Evolutionary conservation across 2,888 invertebrate genomes (phyloP).

Genomic region (Liodrosophila aerea): DNA sequence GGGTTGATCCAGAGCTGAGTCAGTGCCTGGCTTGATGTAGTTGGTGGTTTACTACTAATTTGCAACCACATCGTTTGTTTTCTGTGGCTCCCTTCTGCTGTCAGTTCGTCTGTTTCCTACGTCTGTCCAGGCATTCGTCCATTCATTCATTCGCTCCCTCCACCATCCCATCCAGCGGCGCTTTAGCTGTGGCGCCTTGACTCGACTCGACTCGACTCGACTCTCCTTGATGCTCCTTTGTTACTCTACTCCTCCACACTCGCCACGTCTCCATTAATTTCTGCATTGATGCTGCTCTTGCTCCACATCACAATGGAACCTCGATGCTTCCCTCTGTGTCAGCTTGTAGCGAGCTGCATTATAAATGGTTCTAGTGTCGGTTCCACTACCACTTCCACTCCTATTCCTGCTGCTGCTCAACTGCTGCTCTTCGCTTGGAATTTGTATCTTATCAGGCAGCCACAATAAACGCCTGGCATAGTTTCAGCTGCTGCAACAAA

Average conservation of each 20-base stretch:
- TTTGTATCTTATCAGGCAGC: constrained; percentile 54
- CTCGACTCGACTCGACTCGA: constrained; percentile 1
- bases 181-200: constrained; percentile 40
- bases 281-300: constrained; percentile 43
- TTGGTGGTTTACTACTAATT: constrained; percentile 77
- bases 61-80: constrained; percentile 77
- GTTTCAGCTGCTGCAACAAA: constrained; percentile 33
- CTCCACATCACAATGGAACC: constrained; percentile 36
- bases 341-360: constrained; percentile 50
- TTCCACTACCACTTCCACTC: constrained; percentile 19
- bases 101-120: constrained; percentile 1
- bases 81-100: constrained; percentile 44
- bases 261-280: constrained; percentile 67
- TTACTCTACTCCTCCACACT: constrained; percentile 9
- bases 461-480: constrained; percentile 49
- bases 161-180: no score
- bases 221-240: neutral
- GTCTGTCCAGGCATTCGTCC: constrained; percentile 3
- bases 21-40: constrained; percentile 66
- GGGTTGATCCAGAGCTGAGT: constrained; percentile 28
- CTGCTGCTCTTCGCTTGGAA: constrained; percentile 54
- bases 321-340: constrained; percentile 50
- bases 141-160: constrained; percentile 17
- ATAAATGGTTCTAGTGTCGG: constrained; percentile 62
- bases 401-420: constrained; percentile 16